These are phyloP conservation scores for Brachionus angularis DNA, from an alignment of 1,140 invertebrate genomes.

Conservation along the genomic window DNA sequence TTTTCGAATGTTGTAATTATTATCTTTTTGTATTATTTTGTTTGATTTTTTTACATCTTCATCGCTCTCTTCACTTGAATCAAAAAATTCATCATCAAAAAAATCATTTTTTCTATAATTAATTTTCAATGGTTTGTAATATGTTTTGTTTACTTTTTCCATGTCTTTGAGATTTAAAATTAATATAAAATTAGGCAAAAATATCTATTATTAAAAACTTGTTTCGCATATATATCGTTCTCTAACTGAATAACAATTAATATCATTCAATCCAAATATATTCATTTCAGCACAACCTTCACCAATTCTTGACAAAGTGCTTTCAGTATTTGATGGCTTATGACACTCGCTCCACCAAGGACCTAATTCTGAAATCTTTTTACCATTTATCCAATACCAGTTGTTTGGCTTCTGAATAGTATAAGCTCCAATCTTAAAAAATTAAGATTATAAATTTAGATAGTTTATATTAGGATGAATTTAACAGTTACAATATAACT, in stretches of 20 bases:
- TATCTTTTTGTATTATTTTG: too few species aligned
- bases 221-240: constrained; percentile 4
- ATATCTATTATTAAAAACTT: background rate
- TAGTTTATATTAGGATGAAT: background rate
- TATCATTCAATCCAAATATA: background rate
- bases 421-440: constrained; percentile 5
- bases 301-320: background rate
- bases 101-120: too few species aligned
- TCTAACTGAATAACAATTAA: constrained; percentile 11
- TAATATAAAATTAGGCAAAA: background rate
- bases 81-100: too few species aligned
- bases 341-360: constrained; percentile 25
- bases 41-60: background rate
- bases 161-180: background rate
- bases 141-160: too few species aligned
- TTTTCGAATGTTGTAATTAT: too few species aligned
- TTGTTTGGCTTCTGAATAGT: background rate
- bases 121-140: too few species aligned
- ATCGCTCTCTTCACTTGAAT: background rate
- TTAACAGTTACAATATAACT: background rate
- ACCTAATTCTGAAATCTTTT: background rate
- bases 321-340: background rate
- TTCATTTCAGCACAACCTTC: constrained; percentile 3
- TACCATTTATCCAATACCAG: constrained; percentile 13
- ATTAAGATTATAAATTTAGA: background rate